These are phyloP conservation scores for Rhimphoctona megacephalus DNA, from an alignment of 2,888 invertebrate genomes.

Conservation along the genomic window DNA sequence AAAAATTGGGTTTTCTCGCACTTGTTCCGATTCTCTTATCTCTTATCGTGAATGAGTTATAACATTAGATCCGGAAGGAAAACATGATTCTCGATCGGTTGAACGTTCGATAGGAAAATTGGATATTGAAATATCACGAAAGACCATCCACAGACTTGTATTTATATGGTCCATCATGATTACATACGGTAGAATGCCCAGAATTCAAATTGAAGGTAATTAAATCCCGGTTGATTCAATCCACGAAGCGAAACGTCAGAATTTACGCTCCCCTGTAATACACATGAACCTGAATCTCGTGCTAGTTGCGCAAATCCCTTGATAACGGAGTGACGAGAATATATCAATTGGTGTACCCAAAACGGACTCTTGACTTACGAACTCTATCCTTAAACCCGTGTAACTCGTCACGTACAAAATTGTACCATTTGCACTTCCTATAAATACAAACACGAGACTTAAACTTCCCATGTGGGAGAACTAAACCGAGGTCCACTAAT, in stretches of 20 bases:
- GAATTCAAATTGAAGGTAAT: slow-evolving; percentile 48
- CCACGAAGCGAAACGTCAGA: slow-evolving; percentile 53
- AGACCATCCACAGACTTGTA: not conserved
- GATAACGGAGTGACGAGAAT: slow-evolving; percentile 46
- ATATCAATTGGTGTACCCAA: slow-evolving; percentile 5
- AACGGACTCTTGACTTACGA: slow-evolving; percentile 16
- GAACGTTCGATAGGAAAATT: slow-evolving; percentile 17
- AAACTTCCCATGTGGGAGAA: slow-evolving; percentile 44
- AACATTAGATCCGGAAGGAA: not conserved
- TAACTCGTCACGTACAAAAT: not conserved
- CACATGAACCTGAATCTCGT: not conserved
- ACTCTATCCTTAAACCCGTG: not conserved
- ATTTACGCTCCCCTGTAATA: not conserved
- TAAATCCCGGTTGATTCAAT: slow-evolving; percentile 48
- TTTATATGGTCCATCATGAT: not conserved
- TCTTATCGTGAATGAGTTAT: not conserved
- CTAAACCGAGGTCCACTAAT: slow-evolving; percentile 24
- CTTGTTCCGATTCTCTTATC: not conserved
- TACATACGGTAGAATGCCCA: not conserved
- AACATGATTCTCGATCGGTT: not conserved
- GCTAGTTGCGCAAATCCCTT: slow-evolving; percentile 40
- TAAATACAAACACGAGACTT: slow-evolving; percentile 48
- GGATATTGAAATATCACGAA: slow-evolving; percentile 21
- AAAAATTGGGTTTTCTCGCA: not conserved
- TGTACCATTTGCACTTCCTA: slow-evolving; percentile 6